A percentile compares a stretch with the other conserved stretches of the same genome.
phyloP scores from a whole-genome alignment of 2,888 invertebrate genomes.

The Girardia tigrina region DNA sequence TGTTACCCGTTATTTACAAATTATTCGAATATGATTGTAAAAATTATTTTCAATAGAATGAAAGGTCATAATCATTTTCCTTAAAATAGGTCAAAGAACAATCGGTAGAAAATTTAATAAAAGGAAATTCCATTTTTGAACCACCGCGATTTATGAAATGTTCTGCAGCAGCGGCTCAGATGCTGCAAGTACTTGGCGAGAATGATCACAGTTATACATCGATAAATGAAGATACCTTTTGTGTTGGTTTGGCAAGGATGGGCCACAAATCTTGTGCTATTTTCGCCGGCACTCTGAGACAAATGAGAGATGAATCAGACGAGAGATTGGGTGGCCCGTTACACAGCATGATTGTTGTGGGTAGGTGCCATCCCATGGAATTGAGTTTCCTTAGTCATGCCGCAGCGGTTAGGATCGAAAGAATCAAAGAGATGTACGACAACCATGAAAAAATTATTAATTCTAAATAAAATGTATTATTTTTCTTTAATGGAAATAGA shows the following conservation, averaged over 20 bases:
- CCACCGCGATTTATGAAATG: constrained; percentile 67
- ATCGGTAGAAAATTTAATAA: constrained; percentile 76
- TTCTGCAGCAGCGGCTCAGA: constrained; percentile 68
- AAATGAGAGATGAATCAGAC: constrained; percentile 58
- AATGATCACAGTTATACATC: neutral
- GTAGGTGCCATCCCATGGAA: constrained; percentile 73
- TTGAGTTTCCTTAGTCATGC: neutral
- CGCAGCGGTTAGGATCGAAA: neutral
- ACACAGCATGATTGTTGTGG: constrained; percentile 80
- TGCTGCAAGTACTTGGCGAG: constrained; percentile 48
- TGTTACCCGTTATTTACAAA: too few relatives aligned
- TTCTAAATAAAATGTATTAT: too few relatives aligned
- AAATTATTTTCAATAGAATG: too few relatives aligned
- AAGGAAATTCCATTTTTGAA: constrained; percentile 36
- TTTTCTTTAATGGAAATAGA: too few relatives aligned
- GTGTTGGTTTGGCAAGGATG: constrained; percentile 76
- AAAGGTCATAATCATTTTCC: too few relatives aligned
- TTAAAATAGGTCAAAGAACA: constrained; percentile 76
- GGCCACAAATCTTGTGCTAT: constrained; percentile 67
- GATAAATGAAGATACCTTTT: constrained; percentile 56
- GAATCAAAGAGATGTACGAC: neutral
- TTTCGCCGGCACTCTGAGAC: constrained; percentile 60
- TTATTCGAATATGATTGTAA: too few relatives aligned
- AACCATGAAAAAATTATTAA: neutral
- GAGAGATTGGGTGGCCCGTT: constrained; percentile 68